Evolutionary conservation across 2,797 vertebrate genomes (phyloP).

Genomic region (Parotocinclus haroldoi): DNA sequence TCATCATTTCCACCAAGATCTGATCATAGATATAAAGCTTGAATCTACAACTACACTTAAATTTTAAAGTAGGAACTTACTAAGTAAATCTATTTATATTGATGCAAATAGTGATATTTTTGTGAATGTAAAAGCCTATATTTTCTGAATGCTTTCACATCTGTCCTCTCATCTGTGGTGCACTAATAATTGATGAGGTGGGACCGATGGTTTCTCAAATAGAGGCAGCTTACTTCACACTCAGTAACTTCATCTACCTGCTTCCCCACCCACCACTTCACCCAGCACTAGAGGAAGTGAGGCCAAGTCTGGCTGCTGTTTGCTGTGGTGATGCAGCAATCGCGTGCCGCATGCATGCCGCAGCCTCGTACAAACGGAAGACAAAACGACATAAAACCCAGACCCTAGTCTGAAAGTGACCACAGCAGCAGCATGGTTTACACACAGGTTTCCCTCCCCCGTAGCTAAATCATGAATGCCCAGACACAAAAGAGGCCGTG

Average conservation of each 20-base stretch:
- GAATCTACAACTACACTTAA: too few species aligned
- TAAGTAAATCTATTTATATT: too few species aligned
- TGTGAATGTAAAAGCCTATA: not conserved
- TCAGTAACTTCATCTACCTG: slow-evolving; percentile 1
- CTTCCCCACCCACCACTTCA: not conserved
- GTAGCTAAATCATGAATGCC: slow-evolving; percentile 34
- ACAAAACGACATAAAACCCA: slow-evolving; percentile 1
- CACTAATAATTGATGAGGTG: slow-evolving; percentile 20
- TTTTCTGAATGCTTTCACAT: too few species aligned
- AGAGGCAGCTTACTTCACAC: not conserved
- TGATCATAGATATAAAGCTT: too few species aligned
- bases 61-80: too few species aligned
- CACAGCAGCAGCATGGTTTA: slow-evolving; percentile 12
- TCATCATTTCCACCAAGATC: too few species aligned
- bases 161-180: not conserved
- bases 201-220: slow-evolving; percentile 5
- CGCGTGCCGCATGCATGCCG: slow-evolving; percentile 40
- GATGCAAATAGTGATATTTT: too few species aligned
- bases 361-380: slow-evolving; percentile 21
- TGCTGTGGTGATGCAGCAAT: slow-evolving; percentile 40
- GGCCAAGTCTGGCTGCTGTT: slow-evolving; percentile 9
- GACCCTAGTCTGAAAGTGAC: slow-evolving; percentile 8
- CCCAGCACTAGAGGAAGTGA: not conserved
- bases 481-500: slow-evolving; percentile 34
- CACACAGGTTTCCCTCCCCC: not conserved